Conservation (phyloP, 2,888 invertebrate genomes). For the Scaptomyza flava region DNA sequence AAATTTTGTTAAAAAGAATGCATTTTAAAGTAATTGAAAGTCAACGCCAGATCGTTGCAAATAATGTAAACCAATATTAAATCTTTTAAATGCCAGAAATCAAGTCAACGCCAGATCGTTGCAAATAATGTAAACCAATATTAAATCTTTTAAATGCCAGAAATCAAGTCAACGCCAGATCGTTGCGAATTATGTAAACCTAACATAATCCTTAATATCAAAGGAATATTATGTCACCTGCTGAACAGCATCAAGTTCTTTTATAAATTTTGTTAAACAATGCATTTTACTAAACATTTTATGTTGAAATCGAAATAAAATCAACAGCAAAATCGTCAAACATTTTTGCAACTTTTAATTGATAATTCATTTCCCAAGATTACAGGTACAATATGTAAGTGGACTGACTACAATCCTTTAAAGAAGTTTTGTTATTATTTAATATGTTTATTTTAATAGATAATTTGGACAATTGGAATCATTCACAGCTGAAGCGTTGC, state of each 20-base stretch:
- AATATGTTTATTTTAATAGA: neutral
- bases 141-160: neutral
- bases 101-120: constrained; percentile 12
- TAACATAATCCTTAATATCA: no score
- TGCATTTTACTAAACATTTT: neutral
- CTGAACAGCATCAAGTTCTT: neutral
- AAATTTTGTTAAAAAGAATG: constrained; percentile 25
- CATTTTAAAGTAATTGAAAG: neutral
- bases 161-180: constrained; percentile 1
- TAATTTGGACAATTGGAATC: neutral
- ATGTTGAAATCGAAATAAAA: constrained; percentile 10
- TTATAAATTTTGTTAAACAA: constrained; percentile 8
- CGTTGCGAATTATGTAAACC: constrained; percentile 2
- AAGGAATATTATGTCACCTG: constrained; percentile 3
- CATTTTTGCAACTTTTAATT: neutral
- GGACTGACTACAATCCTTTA: neutral
- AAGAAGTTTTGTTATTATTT: neutral
- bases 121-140: constrained; percentile 8
- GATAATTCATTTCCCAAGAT: no score
- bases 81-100: neutral
- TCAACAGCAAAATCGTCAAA: neutral
- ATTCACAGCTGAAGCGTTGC: neutral
- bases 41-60: constrained; percentile 15
- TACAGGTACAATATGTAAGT: neutral
- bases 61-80: constrained; percentile 7